phyloP scores from a whole-genome alignment of 2,888 invertebrate species.

The Piscicola geometra region DNA sequence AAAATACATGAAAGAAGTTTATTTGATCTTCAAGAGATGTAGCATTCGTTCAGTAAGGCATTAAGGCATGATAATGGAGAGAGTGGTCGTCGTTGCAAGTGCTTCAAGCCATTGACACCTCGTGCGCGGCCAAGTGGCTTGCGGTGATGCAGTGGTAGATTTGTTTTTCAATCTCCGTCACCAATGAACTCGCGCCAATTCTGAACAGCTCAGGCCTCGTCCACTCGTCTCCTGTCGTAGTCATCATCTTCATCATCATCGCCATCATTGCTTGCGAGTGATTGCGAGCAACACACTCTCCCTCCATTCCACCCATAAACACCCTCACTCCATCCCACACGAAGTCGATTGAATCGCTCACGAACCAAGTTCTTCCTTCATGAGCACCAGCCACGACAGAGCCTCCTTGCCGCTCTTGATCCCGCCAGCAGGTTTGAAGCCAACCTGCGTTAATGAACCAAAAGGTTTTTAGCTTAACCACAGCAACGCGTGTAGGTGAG shows the following conservation, averaged over 20 bases:
- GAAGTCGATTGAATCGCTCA: too few relatives aligned
- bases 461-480: neutral
- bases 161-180: constrained; percentile 69
- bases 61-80: too few relatives aligned
- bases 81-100: too few relatives aligned
- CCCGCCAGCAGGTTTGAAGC: constrained; percentile 96
- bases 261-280: too few relatives aligned
- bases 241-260: too few relatives aligned
- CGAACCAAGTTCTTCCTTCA: constrained; percentile 73
- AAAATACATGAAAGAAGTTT: neutral
- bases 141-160: constrained; percentile 54
- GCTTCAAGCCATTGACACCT: constrained; percentile 52
- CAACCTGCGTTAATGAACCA: constrained; percentile 66
- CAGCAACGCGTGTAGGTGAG: neutral
- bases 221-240: constrained; percentile 72
- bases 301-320: too few relatives aligned
- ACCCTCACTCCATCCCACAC: too few relatives aligned
- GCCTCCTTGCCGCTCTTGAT: constrained; percentile 79
- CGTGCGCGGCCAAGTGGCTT: constrained; percentile 52
- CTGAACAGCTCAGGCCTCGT: constrained; percentile 73
- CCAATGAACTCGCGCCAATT: constrained; percentile 86
- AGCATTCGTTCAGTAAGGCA: neutral
- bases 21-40: too few relatives aligned
- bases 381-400: constrained; percentile 76
- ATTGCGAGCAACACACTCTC: too few relatives aligned